Base-by-base conservation (phyloP, 1,140 invertebrate species). In the Saxidomus purpurata region DNA sequence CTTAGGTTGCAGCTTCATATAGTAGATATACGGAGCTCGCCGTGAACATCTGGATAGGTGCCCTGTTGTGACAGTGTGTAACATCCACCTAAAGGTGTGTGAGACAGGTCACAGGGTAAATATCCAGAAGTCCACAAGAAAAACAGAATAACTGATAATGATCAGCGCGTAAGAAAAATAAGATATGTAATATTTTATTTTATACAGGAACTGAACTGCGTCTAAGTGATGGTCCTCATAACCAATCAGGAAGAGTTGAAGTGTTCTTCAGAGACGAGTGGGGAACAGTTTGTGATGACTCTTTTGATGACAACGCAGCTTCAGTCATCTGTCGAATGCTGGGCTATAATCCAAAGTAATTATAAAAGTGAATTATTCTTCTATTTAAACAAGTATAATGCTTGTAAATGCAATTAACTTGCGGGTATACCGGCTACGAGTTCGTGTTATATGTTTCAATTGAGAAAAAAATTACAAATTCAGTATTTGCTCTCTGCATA, bases 251-350 rank as follows among this genome's bases (percentile, higher is more conserved):
- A 34, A 67, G 67, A 15, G 28, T 86, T 38, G 83, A 86, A 38
- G 47, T 86, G 15, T n/a, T 49, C n/a, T 67, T 38, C 22, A 34
- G 43, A 1, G 38, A 11, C 8, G 9, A 6, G n/a, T 86, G 83
- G 83, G 22, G 47, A 31, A 25, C 43, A 9, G 63, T 86, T 19
- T 86, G 83, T 31, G 63, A 49, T 11, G 25, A 71, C 13, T 8
- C 13, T 1, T 71, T 86, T 38, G 34, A 86, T 25, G 43, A 86
- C 52, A 36, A 74, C 3, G 49, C 67, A 9, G 83, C 69, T 4
- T 34, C 31, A 36, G 83, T 86, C 6, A 49, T 76, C 43, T 86
- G 83, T 63, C 74, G 15, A 38, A 74, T 76, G 67, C 83, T 86
- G 3, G 83, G 67, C 34, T 86, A 52, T 28, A 28, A 84, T 52